Evolutionary conservation across 1,140 invertebrate species (phyloP), one percentile per base, ranked within the genome.

Genomic region (Trachymyrmex septentrionalis): DNA sequence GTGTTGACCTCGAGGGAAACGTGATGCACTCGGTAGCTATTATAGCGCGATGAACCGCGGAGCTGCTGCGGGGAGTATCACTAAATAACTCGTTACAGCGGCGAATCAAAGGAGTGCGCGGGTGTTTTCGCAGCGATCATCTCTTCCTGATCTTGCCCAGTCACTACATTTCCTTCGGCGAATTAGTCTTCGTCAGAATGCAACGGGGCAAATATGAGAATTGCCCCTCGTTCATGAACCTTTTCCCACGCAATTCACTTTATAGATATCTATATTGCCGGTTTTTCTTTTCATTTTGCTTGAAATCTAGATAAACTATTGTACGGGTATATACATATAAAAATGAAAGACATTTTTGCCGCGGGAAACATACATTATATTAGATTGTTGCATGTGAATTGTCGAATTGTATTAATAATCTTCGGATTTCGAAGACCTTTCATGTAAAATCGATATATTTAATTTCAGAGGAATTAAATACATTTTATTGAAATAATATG

Each of bases 71-170:
- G 69, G 80, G 80, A 73, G 72, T 73, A 84, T 24, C 69, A 84
- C 80, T 84, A 84, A 84, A 84, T 84, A 84, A 84, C 80, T 84
- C 69, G 80, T 84, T 84, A 75, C 80, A 75, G 80, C 80, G 80
- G 80, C 80, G 80, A 84, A 63, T 75, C 80, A 84, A 84, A 84
- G 80, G 69, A 61, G 53, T 57, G 55, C 80, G 80, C 80, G 80
- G 69, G 80, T 63, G 69, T 84, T 84, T 84, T 84, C 69, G 80
- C 69, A 73, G 21, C 71, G 80, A 75, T 84, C 80, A 84, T 84
- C 55, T 84, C 55, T 59, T 71, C n/a, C 44, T 27, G 69, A 63
- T 84, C 80, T 75, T 61, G 80, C 69, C 19, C 69, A 63, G 80
- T 84, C 69, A 84, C 80, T 84, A 30, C n/a, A 19, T 75, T 75